Evolutionary conservation across 2,888 invertebrate species (phyloP).

Genomic region (Ommatoiulus sabulosus): DNA sequence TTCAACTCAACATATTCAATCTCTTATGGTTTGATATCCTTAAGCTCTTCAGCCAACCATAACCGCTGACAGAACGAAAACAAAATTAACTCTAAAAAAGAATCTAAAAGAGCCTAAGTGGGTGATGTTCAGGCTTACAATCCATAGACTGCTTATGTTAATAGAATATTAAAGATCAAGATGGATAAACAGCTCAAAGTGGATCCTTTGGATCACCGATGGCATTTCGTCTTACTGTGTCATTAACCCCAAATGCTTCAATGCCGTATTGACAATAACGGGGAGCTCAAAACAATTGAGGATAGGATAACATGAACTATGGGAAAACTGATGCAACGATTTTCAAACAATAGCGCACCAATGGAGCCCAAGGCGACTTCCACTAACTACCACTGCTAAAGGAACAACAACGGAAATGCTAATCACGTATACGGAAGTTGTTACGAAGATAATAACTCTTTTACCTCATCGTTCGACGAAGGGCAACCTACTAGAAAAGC

Average conservation of each 20-base stretch:
- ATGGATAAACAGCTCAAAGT: neutral
- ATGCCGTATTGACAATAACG: neutral
- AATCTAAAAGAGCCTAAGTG: too few species aligned
- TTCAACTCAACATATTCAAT: too few species aligned
- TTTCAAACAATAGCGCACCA: neutral
- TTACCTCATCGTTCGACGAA: slow-evolving; percentile 38
- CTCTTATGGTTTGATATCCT: too few species aligned
- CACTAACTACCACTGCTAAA: slow-evolving; percentile 45
- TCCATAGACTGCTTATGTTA: too few species aligned
- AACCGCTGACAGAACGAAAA: too few species aligned
- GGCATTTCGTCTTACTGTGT: neutral
- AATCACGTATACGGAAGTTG: slow-evolving; percentile 48
- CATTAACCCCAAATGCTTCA: neutral
- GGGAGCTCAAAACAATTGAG: neutral
- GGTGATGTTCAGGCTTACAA: too few species aligned
- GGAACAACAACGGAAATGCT: slow-evolving; percentile 47
- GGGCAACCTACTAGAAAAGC: slow-evolving; percentile 42
- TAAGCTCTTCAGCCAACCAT: too few species aligned
- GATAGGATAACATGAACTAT: neutral
- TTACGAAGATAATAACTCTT: slow-evolving; percentile 20
- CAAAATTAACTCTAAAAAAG: too few species aligned
- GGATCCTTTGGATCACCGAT: neutral
- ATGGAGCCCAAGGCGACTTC: slow-evolving; percentile 15
- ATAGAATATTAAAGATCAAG: neutral
- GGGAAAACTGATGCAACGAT: neutral